Evolutionary conservation across 2,797 vertebrate genomes (phyloP).

Genomic region (Clarias laeviceps): DNA sequence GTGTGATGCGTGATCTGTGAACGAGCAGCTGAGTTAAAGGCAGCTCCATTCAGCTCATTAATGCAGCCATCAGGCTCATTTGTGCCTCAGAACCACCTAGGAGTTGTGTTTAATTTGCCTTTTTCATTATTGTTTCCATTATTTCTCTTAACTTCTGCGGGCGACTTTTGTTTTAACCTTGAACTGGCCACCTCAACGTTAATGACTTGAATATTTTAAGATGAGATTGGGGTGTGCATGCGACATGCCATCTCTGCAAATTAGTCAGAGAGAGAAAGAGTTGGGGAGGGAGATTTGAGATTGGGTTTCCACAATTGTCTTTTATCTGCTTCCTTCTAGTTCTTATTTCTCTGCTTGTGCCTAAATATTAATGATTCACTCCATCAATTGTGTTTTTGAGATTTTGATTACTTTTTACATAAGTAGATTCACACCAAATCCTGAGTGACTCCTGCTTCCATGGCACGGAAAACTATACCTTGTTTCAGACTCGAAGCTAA

Average conservation of each 20-base stretch:
- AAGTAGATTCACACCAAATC: not conserved
- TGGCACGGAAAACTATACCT: not conserved
- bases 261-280: slow-evolving; percentile 58
- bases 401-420: not conserved
- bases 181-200: slow-evolving; percentile 73
- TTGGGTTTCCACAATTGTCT: slow-evolving; percentile 77
- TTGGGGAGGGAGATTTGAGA: slow-evolving; percentile 63
- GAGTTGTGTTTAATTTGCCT: slow-evolving; percentile 73
- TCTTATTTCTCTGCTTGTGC: slow-evolving; percentile 68
- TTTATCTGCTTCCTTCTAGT: slow-evolving; percentile 70
- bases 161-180: slow-evolving; percentile 83
- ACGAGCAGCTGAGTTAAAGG: slow-evolving; percentile 55
- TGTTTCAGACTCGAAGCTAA: not conserved
- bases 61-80: slow-evolving; percentile 68
- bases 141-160: slow-evolving; percentile 69
- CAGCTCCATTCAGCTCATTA: slow-evolving; percentile 79
- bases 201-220: slow-evolving; percentile 79
- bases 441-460: no score
- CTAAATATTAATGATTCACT: slow-evolving; percentile 72
- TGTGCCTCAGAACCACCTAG: slow-evolving; percentile 71
- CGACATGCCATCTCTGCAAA: slow-evolving; percentile 57
- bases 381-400: slow-evolving; percentile 73
- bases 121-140: slow-evolving; percentile 77
- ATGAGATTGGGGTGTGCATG: slow-evolving; percentile 60
- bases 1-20: slow-evolving; percentile 50